phyloP scores from a whole-genome alignment of 2,797 vertebrate species.

The Ctenopoma kingsleyae region DNA sequence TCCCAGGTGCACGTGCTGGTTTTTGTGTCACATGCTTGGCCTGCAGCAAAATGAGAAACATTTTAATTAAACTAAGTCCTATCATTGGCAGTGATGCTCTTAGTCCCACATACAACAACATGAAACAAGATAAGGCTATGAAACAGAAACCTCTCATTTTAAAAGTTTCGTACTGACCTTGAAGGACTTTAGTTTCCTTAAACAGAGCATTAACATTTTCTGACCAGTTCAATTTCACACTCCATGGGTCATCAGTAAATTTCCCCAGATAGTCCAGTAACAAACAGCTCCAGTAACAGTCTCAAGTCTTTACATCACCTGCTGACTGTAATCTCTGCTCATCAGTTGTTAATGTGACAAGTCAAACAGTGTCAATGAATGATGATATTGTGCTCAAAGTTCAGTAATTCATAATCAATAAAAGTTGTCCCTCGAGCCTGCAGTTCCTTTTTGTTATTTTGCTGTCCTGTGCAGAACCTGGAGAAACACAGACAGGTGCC shows the following conservation, averaged over 20 bases:
- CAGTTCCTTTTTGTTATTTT: neutral
- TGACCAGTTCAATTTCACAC: too few relatives aligned
- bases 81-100: neutral
- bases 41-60: neutral
- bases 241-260: neutral
- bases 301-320: neutral
- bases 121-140: too few relatives aligned
- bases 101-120: neutral
- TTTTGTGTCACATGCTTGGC: neutral
- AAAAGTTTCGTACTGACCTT: neutral
- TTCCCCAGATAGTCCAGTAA: too few relatives aligned
- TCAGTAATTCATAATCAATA: slow-evolving; percentile 23
- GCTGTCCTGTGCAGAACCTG: slow-evolving; percentile 11
- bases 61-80: neutral
- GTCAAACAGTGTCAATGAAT: slow-evolving; percentile 1
- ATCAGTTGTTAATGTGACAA: neutral
- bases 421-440: neutral
- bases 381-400: slow-evolving; percentile 1
- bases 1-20: neutral
- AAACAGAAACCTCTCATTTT: neutral
- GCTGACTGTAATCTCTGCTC: neutral
- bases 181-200: neutral
- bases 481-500: neutral
- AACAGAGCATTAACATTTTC: too few relatives aligned
- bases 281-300: neutral